phyloP scores from a whole-genome alignment of 2,888 invertebrate genomes.

The Lacanobia oleracea region DNA sequence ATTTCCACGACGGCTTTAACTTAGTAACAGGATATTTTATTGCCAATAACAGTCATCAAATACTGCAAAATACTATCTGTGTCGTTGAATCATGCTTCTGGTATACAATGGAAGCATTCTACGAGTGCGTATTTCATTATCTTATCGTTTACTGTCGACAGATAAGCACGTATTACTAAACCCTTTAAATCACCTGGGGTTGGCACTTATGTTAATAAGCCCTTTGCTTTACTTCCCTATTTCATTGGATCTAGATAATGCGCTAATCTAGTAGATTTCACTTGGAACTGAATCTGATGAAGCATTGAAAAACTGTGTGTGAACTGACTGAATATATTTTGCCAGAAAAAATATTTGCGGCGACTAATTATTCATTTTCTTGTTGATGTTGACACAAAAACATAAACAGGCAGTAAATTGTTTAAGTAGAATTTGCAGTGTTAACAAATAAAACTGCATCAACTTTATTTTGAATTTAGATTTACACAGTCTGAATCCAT shows the following conservation, averaged over 20 bases:
- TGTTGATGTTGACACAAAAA: constrained; percentile 1
- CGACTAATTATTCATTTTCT: constrained; percentile 5
- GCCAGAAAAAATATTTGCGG: not conserved
- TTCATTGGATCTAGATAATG: constrained; percentile 22
- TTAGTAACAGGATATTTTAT: constrained; percentile 8
- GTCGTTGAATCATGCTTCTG: constrained; percentile 25
- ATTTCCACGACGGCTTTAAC: not conserved
- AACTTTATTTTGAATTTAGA: not conserved
- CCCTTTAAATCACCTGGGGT: constrained; percentile 67
- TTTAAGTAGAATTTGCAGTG: not conserved
- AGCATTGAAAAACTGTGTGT: not conserved
- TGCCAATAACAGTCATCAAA: constrained; percentile 7
- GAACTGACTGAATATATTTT: not conserved
- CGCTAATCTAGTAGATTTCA: not conserved
- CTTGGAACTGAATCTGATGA: not conserved
- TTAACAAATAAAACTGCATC: not conserved
- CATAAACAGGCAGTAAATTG: too few species aligned
- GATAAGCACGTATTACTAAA: constrained; percentile 63
- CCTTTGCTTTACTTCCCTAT: constrained; percentile 24
- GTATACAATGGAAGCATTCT: constrained; percentile 32
- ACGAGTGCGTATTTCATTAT: constrained; percentile 40
- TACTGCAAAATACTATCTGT: constrained; percentile 26
- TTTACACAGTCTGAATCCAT: not conserved
- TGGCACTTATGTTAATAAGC: constrained; percentile 65
- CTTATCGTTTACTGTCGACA: constrained; percentile 50